These are phyloP conservation scores for Bradypodion pumilum DNA, from an alignment of 2,797 vertebrate species.

Conservation along the genomic window DNA sequence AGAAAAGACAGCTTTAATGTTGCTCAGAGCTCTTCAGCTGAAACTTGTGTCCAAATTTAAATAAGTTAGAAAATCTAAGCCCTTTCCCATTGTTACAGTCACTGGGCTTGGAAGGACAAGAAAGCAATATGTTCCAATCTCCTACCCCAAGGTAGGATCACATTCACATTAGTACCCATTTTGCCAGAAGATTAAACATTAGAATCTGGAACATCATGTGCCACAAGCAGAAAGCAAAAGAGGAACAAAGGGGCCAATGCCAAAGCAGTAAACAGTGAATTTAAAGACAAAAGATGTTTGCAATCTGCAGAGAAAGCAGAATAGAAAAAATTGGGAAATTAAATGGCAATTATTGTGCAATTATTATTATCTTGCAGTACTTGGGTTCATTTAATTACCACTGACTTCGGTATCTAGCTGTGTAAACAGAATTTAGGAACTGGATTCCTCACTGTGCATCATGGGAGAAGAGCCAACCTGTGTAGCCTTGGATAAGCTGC, in stretches of 20 bases:
- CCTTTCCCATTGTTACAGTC: background rate
- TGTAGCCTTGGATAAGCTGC: too few relatives aligned
- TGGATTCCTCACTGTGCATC: too few relatives aligned
- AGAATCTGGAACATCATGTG: background rate
- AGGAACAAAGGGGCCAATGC: background rate
- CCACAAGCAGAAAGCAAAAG: background rate
- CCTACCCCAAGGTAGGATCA: constrained; percentile 2
- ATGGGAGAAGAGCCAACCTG: too few relatives aligned
- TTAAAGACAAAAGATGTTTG: background rate
- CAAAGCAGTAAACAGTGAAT: too few relatives aligned
- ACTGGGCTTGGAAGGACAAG: background rate
- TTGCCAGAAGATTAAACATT: background rate
- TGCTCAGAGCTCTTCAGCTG: constrained; percentile 24
- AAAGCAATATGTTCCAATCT: background rate
- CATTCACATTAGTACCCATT: background rate
- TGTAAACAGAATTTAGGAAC: too few relatives aligned
- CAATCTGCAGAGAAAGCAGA: background rate
- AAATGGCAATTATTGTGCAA: background rate
- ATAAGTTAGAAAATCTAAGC: constrained; percentile 19
- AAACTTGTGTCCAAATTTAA: constrained; percentile 14
- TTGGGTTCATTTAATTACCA: background rate
- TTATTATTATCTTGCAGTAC: background rate
- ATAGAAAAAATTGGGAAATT: background rate
- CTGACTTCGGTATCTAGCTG: too few relatives aligned
- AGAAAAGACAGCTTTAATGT: constrained; percentile 21